These are phyloP conservation scores for Xylocopa sonorina DNA, from an alignment of 1,140 invertebrate genomes.

Conservation along the genomic window DNA sequence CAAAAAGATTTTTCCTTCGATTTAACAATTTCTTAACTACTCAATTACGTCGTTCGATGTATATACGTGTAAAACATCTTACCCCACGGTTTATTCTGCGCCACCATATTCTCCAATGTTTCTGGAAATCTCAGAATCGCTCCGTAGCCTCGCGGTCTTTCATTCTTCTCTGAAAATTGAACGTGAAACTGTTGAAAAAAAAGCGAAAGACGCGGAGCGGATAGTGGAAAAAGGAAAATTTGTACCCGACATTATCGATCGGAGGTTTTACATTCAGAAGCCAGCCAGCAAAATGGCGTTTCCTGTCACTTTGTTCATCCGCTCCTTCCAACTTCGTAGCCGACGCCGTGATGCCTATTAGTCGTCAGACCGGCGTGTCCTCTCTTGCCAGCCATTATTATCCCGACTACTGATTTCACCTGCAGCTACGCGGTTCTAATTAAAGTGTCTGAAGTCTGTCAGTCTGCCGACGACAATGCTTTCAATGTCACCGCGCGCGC, in stretches of 20 bases:
- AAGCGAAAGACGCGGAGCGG: neutral
- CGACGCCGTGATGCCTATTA: slow-evolving; percentile 51
- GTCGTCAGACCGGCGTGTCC: slow-evolving; percentile 46
- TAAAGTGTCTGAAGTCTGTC: slow-evolving; percentile 61
- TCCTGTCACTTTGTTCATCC: slow-evolving; percentile 56
- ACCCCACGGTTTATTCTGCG: no score
- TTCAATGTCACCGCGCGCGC: slow-evolving; percentile 43
- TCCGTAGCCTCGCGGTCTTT: no score
- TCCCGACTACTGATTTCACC: slow-evolving; percentile 60
- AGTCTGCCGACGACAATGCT: slow-evolving; percentile 29
- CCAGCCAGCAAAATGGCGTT: slow-evolving; percentile 27
- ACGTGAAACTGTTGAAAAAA: no score
- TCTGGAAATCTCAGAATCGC: no score
- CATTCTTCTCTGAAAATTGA: no score
- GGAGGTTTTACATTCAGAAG: slow-evolving; percentile 22
- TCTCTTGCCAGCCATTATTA: slow-evolving; percentile 53
- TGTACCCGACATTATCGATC: slow-evolving; percentile 44
- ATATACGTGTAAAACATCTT: no score
- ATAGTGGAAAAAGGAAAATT: no score
- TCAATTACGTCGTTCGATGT: no score
- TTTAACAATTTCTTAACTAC: no score
- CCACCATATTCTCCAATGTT: no score
- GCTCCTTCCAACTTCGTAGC: slow-evolving; percentile 52
- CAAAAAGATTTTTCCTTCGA: no score
- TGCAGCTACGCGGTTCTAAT: slow-evolving; percentile 54